Evolutionary conservation across 2,113 vertebrate species (phyloP), one percentile per base, ranked within the genome.

Genomic region (Bubalus kerabau): DNA sequence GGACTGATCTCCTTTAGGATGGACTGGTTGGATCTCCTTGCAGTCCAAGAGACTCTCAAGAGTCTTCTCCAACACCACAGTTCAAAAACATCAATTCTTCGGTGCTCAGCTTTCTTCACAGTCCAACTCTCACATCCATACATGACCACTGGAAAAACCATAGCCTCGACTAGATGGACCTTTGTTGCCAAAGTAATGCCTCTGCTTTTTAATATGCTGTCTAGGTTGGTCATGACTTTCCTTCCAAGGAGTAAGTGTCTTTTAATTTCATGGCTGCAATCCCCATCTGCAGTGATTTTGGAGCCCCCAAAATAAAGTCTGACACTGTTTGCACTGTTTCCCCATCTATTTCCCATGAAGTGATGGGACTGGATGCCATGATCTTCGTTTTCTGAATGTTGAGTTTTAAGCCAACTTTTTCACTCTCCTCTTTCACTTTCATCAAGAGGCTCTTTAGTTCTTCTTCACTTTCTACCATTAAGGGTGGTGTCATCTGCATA

Each of bases 241-340:
- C 30, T n/a, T n/a, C 62, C 62, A n/a, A 64, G 62, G 30, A n/a
- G 60, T 32, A 32, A 64, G 30, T 1, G 1, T 64, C 62, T 64
- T 64, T n/a, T 64, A 32, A 64, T 64, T n/a, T 64, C 30, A n/a
- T 17, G 30, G 30, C 7, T 32, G 30, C 30, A n/a, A 2, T 64
- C 60, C 17, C 62, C 30, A 64, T 64, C 62, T 4, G 30, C 15
- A n/a, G 62, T 64, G 62, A 64, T n/a, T 64, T 64, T 17, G 30
- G 62, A n/a, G 30, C 30, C 62, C 3, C 0, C 0, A 64, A 64
- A 64, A 4, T 64, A n/a, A 64, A 64, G 60, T n/a, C 62, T 17
- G 30, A 7, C 62, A 2, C 24, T 14, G 59, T 60, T 60, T 60
- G 5, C 59, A 64, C 62, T n/a, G 15, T 64, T 64, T 64, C 15